Evolutionary conservation across 2,113 vertebrate genomes (phyloP).

Genomic region (Microtus ochrogaster): DNA sequence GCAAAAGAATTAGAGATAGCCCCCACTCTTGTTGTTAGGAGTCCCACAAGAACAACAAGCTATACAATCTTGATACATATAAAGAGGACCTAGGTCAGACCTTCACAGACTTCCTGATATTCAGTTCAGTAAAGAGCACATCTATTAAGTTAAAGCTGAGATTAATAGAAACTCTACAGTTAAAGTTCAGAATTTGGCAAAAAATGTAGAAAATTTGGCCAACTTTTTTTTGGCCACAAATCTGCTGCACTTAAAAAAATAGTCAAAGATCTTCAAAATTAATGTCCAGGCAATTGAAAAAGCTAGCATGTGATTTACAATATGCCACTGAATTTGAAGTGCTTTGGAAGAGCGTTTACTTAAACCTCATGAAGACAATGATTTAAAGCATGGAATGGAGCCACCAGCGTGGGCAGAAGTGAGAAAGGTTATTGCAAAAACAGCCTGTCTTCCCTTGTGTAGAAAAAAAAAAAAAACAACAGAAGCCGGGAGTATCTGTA

Average conservation of each 20-base stretch:
- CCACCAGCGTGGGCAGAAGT: slow-evolving; percentile 82
- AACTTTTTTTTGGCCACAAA: slow-evolving; percentile 73
- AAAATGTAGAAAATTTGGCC: slow-evolving; percentile 65
- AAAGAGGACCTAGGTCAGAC: not conserved
- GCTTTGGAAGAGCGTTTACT: slow-evolving; percentile 82
- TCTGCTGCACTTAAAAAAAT: slow-evolving; percentile 72
- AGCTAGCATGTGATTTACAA: slow-evolving; percentile 81
- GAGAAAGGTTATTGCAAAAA: slow-evolving; percentile 80
- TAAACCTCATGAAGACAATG: slow-evolving; percentile 81
- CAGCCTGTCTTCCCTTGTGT: slow-evolving; percentile 80
- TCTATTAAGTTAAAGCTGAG: not conserved
- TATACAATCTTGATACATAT: not conserved
- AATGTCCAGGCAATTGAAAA: slow-evolving; percentile 78
- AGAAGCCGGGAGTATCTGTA: slow-evolving; percentile 78
- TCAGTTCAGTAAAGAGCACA: not conserved
- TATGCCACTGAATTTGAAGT: slow-evolving; percentile 78
- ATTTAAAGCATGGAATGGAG: slow-evolving; percentile 84
- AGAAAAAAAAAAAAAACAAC: slow-evolving; percentile 74
- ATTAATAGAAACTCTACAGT: not conserved
- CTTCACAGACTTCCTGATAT: not conserved
- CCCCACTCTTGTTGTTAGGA: not conserved
- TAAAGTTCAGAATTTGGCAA: slow-evolving; percentile 50
- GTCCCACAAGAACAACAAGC: not conserved
- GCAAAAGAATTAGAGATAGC: not conserved
- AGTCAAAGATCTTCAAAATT: slow-evolving; percentile 77